Evolutionary conservation across 1,140 invertebrate genomes (phyloP).

Genomic region (Drosophila bocki): DNA sequence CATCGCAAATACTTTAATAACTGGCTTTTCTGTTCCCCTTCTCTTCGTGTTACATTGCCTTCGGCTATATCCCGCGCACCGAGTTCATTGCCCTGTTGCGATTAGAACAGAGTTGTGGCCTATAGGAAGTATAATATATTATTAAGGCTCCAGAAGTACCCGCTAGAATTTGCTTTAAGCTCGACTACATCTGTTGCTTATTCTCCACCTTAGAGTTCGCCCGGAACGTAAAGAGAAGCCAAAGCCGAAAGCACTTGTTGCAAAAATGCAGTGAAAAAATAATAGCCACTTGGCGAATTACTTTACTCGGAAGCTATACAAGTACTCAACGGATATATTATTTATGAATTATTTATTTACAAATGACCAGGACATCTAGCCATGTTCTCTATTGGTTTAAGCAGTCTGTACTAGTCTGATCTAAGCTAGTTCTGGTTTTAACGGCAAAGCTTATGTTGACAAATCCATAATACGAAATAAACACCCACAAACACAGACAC

Average conservation of each 20-base stretch:
- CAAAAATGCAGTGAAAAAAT: conserved; percentile 26
- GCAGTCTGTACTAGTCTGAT: conserved; percentile 1
- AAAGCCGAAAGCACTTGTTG: conserved; percentile 62
- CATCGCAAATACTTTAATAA: not conserved
- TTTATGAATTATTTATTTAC: not conserved
- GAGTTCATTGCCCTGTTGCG: conserved; percentile 72
- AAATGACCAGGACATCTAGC: not conserved
- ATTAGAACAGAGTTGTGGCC: conserved; percentile 7
- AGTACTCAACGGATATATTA: not conserved
- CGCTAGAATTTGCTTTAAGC: conserved; percentile 4
- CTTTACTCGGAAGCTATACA: too few species aligned
- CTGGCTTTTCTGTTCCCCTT: conserved; percentile 5
- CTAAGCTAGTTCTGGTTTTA: conserved; percentile 19
- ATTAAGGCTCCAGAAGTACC: conserved; percentile 11
- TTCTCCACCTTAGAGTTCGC: conserved; percentile 6
- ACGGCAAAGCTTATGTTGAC: conserved; percentile 20
- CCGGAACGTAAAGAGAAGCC: conserved; percentile 10
- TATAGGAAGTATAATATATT: conserved; percentile 7
- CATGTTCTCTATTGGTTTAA: not conserved
- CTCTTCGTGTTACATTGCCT: conserved; percentile 13
- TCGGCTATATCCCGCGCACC: conserved; percentile 42
- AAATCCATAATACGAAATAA: conserved; percentile 31
- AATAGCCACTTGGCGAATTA: not conserved
- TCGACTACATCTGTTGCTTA: conserved; percentile 24
- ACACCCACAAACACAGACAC: conserved; percentile 35